Evolutionary conservation across 2,113 vertebrate genomes (phyloP).

Genomic region (Gobio gobio): DNA sequence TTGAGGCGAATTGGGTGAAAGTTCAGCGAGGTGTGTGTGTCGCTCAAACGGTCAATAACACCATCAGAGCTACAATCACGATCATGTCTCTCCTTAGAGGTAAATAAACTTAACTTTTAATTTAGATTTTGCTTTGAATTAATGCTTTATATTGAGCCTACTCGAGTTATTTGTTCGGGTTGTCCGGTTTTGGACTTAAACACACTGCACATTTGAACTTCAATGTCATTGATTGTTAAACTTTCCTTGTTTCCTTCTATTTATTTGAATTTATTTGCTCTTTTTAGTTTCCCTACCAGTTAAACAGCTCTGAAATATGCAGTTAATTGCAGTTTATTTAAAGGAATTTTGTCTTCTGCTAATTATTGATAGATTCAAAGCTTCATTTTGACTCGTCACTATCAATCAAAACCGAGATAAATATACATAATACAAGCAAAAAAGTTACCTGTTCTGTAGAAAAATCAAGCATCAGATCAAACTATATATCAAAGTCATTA

Average conservation of each 20-base stretch:
- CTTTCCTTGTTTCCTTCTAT: neutral
- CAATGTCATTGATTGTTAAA: neutral
- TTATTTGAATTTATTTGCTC: neutral
- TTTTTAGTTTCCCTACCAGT: neutral
- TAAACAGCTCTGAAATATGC: neutral
- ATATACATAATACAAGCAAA: neutral
- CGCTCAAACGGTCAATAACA: neutral
- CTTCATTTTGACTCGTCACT: neutral
- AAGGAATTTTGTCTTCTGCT: too few species aligned
- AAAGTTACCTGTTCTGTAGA: neutral
- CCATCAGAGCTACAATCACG: neutral
- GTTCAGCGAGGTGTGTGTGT: slow-evolving; percentile 44
- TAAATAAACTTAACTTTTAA: slow-evolving; percentile 53
- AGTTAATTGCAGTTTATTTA: neutral
- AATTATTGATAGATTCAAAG: neutral
- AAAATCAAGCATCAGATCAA: neutral
- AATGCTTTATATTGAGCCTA: neutral
- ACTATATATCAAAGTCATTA: neutral
- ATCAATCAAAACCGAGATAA: neutral
- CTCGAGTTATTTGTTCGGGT: neutral
- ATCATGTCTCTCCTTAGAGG: slow-evolving; percentile 79
- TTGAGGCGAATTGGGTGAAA: slow-evolving; percentile 65
- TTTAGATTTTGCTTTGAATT: neutral
- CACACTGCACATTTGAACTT: neutral
- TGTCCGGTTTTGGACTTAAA: neutral